Conservation (phyloP, 2,113 vertebrate species). For the Fregata magnificens region DNA sequence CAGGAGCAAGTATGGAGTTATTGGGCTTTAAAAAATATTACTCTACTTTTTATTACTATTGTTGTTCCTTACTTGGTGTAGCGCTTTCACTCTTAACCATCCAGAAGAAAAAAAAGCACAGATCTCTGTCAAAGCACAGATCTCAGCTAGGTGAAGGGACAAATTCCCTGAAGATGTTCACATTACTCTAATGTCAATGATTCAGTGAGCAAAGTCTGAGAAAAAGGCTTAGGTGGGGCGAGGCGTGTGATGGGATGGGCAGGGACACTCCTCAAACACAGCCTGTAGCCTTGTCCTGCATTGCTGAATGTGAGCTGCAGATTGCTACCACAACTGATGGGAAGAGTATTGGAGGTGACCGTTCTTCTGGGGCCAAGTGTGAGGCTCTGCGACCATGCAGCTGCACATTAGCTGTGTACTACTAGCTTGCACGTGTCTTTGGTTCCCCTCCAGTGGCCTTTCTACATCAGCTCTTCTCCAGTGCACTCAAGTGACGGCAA, state of each 20-base stretch:
- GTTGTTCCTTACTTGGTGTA: background rate
- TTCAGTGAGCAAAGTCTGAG: background rate
- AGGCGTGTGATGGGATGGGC: accelerated
- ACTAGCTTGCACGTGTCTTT: background rate
- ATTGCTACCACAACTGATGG: background rate
- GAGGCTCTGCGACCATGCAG: accelerated
- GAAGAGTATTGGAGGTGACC: background rate
- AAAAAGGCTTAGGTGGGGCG: background rate
- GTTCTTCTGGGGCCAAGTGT: background rate
- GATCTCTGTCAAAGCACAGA: background rate
- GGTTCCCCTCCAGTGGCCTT: background rate
- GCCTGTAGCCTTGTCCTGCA: background rate
- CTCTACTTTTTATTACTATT: background rate
- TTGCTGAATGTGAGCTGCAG: background rate
- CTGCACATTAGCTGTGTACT: background rate
- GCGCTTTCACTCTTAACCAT: background rate
- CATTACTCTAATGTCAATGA: background rate
- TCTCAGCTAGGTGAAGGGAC: background rate
- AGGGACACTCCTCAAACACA: background rate
- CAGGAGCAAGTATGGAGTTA: background rate
- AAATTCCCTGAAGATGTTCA: background rate
- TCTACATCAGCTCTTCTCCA: background rate
- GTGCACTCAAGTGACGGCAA: background rate
- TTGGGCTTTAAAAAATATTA: background rate
- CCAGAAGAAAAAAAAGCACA: background rate